Evolutionary conservation across 1,140 invertebrate genomes (phyloP).

Genomic region (Dendroctonus valens): DNA sequence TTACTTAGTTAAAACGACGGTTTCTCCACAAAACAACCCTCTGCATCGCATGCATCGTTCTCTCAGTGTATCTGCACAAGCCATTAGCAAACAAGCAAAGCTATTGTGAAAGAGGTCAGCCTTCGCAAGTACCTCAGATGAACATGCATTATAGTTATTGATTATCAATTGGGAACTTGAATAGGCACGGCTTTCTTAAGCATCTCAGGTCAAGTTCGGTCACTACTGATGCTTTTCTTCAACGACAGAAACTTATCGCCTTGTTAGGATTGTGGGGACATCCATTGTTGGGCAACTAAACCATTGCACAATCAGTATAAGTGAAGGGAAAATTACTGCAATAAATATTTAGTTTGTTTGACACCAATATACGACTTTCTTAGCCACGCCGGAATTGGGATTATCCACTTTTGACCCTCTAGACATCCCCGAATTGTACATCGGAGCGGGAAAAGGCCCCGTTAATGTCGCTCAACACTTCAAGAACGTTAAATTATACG

Average conservation of each 20-base stretch:
- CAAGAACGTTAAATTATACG: slow-evolving; percentile 58
- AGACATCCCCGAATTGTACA: slow-evolving; percentile 55
- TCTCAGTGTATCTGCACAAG: not conserved
- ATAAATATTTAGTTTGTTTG: not conserved
- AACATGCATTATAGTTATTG: too few species aligned
- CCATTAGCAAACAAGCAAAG: not conserved
- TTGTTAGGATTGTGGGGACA: not conserved
- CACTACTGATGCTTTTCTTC: too few species aligned
- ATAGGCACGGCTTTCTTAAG: too few species aligned
- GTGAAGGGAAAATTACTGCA: not conserved
- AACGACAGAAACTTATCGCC: too few species aligned
- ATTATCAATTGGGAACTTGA: too few species aligned
- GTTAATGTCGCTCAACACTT: slow-evolving; percentile 60
- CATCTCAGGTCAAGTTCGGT: too few species aligned
- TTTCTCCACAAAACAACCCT: too few species aligned
- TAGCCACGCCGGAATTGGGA: slow-evolving; percentile 53
- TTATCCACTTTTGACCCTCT: slow-evolving; percentile 59
- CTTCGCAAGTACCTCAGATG: too few species aligned
- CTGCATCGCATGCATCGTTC: not conserved
- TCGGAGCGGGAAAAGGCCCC: slow-evolving; percentile 56
- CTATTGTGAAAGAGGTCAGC: not conserved
- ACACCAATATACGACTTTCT: not conserved
- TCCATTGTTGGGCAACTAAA: not conserved
- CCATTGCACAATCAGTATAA: not conserved
- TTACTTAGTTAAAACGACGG: not conserved